phyloP scores from a whole-genome alignment of 2,113 vertebrate species.

The Campylomormyrus numenius region DNA sequence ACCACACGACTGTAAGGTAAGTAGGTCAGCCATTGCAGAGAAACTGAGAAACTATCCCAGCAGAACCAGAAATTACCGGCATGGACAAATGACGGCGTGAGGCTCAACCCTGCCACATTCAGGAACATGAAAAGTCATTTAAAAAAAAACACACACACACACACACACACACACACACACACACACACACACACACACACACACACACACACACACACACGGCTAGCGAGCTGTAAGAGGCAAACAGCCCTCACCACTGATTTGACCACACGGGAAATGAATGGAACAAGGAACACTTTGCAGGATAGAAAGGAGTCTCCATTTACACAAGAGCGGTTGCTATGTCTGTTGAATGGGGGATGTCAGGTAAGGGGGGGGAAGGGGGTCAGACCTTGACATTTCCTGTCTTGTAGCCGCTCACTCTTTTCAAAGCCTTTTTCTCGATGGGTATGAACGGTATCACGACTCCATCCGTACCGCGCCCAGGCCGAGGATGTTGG shows the following conservation, averaged over 20 bases:
- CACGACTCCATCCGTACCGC: background rate
- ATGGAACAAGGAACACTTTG: background rate
- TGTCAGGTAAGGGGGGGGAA: background rate
- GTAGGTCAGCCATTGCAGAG: background rate
- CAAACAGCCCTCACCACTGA: background rate
- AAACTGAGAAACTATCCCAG: background rate
- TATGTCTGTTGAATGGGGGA: background rate
- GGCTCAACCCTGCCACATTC: background rate
- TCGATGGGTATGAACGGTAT: background rate
- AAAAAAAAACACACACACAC: background rate
- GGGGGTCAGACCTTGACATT: background rate
- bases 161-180: background rate
- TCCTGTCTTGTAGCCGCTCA: background rate
- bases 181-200: background rate
- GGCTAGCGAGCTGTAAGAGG: background rate
- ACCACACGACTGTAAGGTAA: background rate
- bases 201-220: background rate
- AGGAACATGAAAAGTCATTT: background rate
- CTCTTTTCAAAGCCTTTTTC: background rate
- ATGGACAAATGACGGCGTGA: background rate
- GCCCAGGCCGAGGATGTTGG: background rate
- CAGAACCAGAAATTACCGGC: background rate
- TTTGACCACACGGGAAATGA: background rate
- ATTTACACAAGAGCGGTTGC: background rate
- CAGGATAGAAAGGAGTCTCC: background rate